A percentile compares a stretch with the other conserved stretches of the same genome.
These are phyloP conservation scores for Trypoxylus dichotomus DNA, from an alignment of 1,140 invertebrate genomes.

Conservation along the genomic window DNA sequence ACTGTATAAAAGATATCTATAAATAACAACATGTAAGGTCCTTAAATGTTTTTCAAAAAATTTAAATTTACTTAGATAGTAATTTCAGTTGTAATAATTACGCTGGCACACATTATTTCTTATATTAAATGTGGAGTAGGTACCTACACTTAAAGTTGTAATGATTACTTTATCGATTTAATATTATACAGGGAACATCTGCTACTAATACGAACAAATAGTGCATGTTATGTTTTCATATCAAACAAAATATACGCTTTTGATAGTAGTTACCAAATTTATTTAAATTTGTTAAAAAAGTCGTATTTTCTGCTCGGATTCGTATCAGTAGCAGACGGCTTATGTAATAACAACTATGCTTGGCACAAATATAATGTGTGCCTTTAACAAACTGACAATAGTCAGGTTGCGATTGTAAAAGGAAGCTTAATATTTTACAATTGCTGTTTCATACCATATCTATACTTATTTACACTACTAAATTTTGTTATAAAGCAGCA, in stretches of 20 bases:
- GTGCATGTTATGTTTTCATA: too few relatives aligned
- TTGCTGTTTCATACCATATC: not conserved
- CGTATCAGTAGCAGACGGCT: not conserved
- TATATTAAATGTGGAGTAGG: not conserved
- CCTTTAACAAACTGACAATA: conserved; percentile 3
- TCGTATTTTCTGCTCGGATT: not conserved
- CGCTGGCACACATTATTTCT: conserved; percentile 5
- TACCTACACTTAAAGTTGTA: not conserved
- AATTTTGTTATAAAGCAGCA: conserved; percentile 11
- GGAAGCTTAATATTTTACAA: conserved; percentile 10
- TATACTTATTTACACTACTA: not conserved
- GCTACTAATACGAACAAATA: not conserved
- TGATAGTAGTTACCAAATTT: not conserved
- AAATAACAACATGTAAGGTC: conserved; percentile 12
- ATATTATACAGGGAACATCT: not conserved
- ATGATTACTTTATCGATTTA: not conserved
- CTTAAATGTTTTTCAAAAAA: conserved; percentile 3
- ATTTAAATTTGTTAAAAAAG: not conserved
- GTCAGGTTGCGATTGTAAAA: not conserved
- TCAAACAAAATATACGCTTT: not conserved
- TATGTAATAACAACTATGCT: not conserved
- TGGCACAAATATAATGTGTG: conserved; percentile 19
- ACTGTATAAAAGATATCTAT: conserved; percentile 20
- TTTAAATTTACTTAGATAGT: not conserved
- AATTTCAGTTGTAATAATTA: not conserved